phyloP scores from a whole-genome alignment of 2,797 vertebrate genomes.

The Fistularia commersonii region DNA sequence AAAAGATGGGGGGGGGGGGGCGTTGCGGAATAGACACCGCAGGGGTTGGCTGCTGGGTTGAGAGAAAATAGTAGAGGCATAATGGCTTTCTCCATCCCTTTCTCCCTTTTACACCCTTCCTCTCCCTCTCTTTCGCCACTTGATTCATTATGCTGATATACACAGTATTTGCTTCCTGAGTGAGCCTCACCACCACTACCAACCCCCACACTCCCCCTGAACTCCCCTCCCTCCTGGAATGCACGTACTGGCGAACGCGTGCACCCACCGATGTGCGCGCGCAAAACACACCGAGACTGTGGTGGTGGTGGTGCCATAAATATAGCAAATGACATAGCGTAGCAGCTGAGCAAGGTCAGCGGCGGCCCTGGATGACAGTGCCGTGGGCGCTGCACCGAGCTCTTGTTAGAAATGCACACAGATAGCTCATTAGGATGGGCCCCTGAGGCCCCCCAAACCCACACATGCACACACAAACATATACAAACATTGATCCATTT shows the following conservation, averaged over 20 bases:
- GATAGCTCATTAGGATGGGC: slow-evolving; percentile 81
- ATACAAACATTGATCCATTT: slow-evolving; percentile 72
- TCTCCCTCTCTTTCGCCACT: slow-evolving; percentile 62
- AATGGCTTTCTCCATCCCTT: slow-evolving; percentile 68
- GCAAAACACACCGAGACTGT: slow-evolving; percentile 40
- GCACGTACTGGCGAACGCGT: slow-evolving; percentile 51
- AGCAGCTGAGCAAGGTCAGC: slow-evolving; percentile 81
- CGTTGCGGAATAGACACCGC: slow-evolving; percentile 63
- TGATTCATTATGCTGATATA: slow-evolving; percentile 85
- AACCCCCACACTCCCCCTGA: slow-evolving; percentile 39
- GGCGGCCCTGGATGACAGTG: slow-evolving; percentile 78
- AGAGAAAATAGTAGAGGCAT: slow-evolving; percentile 66
- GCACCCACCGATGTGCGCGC: slow-evolving; percentile 29
- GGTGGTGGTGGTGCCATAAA: slow-evolving; percentile 78
- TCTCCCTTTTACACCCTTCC: slow-evolving; percentile 16
- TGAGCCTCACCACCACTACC: slow-evolving; percentile 36
- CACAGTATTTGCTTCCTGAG: slow-evolving; percentile 81
- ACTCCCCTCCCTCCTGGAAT: slow-evolving; percentile 60
- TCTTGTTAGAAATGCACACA: slow-evolving; percentile 79
- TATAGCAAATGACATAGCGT: slow-evolving; percentile 80
- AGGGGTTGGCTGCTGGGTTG: slow-evolving; percentile 68
- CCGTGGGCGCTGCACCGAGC: slow-evolving; percentile 75
- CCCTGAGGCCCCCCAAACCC: slow-evolving; percentile 72
- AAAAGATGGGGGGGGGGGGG: slow-evolving; percentile 25
- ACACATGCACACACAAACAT: slow-evolving; percentile 64